Base-by-base conservation (phyloP, 2,113 vertebrate species). In the Clarias batrachus region DNA sequence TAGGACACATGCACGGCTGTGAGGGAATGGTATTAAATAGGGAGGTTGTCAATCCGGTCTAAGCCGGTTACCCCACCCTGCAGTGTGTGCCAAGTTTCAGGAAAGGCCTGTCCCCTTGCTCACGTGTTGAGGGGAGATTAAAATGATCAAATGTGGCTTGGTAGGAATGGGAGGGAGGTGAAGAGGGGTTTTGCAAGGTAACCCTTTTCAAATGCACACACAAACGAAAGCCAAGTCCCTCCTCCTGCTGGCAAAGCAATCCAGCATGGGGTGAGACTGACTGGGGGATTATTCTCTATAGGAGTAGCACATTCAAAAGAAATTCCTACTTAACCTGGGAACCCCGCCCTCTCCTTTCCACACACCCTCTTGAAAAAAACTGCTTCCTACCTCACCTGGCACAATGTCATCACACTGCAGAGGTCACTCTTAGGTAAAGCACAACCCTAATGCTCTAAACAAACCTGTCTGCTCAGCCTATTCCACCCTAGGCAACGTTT, bases 31-130 rank as follows among this genome's bases (percentile, higher is more conserved):
- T 92, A 95, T 95, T 95, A 96, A 94, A 94, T 91, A 94, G 94
- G 91, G 95, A 95, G 94, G 94, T 93, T 95, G 95, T 95, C 95
- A 95, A 96, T 95, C 94, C 94, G 93, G 95, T 96, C 94, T 95
- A 94, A 95, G 94, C 95, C 94, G 93, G 95, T 95, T 95, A 95
- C 95, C 95, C 95, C 95, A 95, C 95, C 95, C 95, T 92, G 87
- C 78, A 90, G 90, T 90, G 87, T 92, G 93, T 95, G 95, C 95
- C 95, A 96, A 95, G 94, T 95, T 95, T 94, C 93, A 94, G 94
- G 93, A 93, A 90, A 94, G 94, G 94, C 94, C 94, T 94, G 94
- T 94, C 92, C 95, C 92, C 95, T 94, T 88, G 93, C 93, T 95
- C 94, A 95, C 93, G 92, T 94, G 94, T 93, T 48, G 85, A 87